These are phyloP conservation scores for Pipra filicauda DNA, from an alignment of 2,113 vertebrate genomes.

Conservation along the genomic window DNA sequence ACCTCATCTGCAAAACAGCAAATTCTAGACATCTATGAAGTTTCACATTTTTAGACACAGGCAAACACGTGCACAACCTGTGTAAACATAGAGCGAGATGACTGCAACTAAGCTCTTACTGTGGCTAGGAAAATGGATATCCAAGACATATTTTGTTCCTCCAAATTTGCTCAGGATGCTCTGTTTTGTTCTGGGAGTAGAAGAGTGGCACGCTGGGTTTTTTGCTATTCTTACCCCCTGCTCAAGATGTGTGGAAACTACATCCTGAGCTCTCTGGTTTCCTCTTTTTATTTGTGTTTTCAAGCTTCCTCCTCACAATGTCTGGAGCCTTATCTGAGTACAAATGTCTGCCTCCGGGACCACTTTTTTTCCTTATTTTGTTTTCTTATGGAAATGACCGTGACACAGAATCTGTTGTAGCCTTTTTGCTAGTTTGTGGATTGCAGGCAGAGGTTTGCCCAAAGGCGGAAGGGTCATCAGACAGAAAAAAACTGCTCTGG, in stretches of 20 bases:
- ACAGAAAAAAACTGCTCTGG: not conserved
- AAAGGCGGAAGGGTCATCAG: not conserved
- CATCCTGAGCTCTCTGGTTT: constrained; percentile 46
- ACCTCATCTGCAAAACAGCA: not conserved
- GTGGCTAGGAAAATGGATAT: not conserved
- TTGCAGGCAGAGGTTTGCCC: not conserved
- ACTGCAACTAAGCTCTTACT: not conserved
- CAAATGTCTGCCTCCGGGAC: not conserved
- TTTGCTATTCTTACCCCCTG: constrained; percentile 11
- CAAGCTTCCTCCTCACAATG: constrained; percentile 43
- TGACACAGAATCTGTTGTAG: not conserved
- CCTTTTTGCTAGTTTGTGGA: not conserved
- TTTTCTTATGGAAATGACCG: constrained; percentile 47
- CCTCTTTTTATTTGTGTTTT: constrained; percentile 50
- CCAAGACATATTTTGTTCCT: not conserved
- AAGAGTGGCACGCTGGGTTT: not conserved
- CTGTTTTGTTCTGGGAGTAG: not conserved
- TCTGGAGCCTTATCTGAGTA: constrained; percentile 17
- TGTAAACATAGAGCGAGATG: not conserved
- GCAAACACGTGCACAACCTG: not conserved
- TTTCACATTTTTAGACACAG: not conserved
- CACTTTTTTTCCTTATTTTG: not conserved
- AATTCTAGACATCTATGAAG: not conserved
- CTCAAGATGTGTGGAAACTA: constrained; percentile 18
- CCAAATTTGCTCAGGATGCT: not conserved